Base-by-base conservation (phyloP, 2,797 vertebrate genomes). In the Aselliscus stoliczkanus region DNA sequence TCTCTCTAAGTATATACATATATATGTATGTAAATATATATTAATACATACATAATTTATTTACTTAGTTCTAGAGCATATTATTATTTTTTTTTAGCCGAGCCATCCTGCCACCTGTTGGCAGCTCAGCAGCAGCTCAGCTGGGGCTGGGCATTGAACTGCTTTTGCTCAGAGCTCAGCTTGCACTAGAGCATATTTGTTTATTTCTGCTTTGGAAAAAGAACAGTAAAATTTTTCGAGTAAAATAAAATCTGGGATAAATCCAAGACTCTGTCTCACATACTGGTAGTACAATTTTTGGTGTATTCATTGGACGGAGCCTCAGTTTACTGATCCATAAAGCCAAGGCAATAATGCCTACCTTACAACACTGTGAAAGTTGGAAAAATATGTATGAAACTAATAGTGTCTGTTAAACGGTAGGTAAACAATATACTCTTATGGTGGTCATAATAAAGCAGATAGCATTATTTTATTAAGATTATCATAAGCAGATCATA, bases 201-300 rank as follows among this genome's bases (percentile, higher is more conserved):
- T 91, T 85, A 39, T 60, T 96, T 95, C n/a, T 82, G 2, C 27
- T 54, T 67, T 82, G 25, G 21, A 58, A 42, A 87, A 81, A 88
- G 4, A 72, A 13, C 31, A 65, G 4, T 47, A 90, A n/a, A 29
- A 18, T 8, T 39, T 88, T 70, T 75, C 1, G 5, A 69, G 18
- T 52, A 14, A 64, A 15, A 34, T 27, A 65, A 60, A 14, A 54
- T 52, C 25, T 58, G 3, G 31, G n/a, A 52, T 76, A 52, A 60
- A 79, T 65, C 17, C 47, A 13, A 50, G 39, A 39, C 0, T 1
- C 23, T 44, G 18, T 6, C 50, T 37, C 58, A 75, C 18, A 72
- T 44, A 29, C 12, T 29, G 9, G n/a, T 31, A 58, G 18, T 12
- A 31, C 18, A 50, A 60, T 56, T 89, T 89, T 62, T 58, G 4